Percentiles rank a stretch among this genome's conserved stretches.
Evolutionary conservation across 2,113 vertebrate species (phyloP).

Genomic region (Mesitornis unicolor): DNA sequence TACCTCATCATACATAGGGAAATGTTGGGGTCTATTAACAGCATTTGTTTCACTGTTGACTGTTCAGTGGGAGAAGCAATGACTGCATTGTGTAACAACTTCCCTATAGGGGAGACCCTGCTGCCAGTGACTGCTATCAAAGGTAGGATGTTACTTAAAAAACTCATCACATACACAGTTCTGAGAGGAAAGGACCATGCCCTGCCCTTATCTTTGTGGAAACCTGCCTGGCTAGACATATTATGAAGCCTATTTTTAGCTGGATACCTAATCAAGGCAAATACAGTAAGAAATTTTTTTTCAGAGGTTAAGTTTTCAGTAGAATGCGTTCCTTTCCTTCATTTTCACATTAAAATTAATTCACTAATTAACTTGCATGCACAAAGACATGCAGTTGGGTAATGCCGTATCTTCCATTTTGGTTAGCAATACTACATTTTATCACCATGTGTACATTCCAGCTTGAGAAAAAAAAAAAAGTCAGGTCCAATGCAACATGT

Average conservation of each 20-base stretch:
- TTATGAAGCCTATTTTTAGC: not conserved
- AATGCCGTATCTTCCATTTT: not conserved
- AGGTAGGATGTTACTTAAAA: not conserved
- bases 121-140: not conserved
- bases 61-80: not conserved
- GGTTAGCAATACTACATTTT: not conserved
- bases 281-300: not conserved
- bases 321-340: not conserved
- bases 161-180: not conserved
- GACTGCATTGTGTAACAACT: not conserved
- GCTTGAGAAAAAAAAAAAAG: not conserved
- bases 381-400: not conserved
- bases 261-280: not conserved
- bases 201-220: not conserved
- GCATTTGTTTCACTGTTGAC: not conserved
- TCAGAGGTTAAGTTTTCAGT: not conserved
- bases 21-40: rapidly evolving
- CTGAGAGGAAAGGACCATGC: not conserved
- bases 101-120: not conserved
- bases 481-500: not conserved
- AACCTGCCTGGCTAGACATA: not conserved
- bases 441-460: not conserved
- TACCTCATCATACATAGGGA: not conserved
- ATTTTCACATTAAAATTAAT: not conserved
- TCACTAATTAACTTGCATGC: not conserved